Conservation (phyloP, 2,888 invertebrate species). For the Bugulina stolonifera region DNA sequence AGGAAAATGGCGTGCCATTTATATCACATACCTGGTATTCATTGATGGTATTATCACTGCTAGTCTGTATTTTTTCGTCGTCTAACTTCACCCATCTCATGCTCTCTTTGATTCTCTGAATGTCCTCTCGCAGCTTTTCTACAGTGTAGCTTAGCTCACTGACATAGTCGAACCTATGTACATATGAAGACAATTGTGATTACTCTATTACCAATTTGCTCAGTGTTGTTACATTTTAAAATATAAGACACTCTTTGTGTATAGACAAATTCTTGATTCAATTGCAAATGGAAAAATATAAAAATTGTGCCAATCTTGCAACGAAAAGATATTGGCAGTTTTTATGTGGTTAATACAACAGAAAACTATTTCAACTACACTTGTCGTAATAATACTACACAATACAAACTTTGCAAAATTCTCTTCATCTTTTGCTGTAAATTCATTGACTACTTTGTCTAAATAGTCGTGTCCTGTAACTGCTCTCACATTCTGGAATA, state of each 20-base stretch:
- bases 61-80: neutral
- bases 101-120: constrained; percentile 1
- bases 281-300: too few relatives aligned
- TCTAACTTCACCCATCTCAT: neutral
- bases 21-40: neutral
- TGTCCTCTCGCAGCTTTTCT: neutral
- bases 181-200: too few relatives aligned
- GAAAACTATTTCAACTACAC: too few relatives aligned
- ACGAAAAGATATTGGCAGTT: too few relatives aligned
- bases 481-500: neutral
- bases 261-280: too few relatives aligned
- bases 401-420: constrained; percentile 10
- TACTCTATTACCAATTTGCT: too few relatives aligned
- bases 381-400: neutral
- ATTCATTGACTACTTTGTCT: constrained; percentile 4
- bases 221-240: too few relatives aligned
- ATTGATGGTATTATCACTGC: neutral
- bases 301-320: too few relatives aligned
- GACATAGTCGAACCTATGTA: constrained; percentile 25
- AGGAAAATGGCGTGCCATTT: too few relatives aligned
- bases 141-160: constrained; percentile 22
- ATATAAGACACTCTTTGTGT: too few relatives aligned
- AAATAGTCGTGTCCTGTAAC: constrained; percentile 6
- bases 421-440: constrained; percentile 15
- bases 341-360: too few relatives aligned